Evolutionary conservation across 2,797 vertebrate genomes (phyloP).

Genomic region (Okamejei kenojei): DNA sequence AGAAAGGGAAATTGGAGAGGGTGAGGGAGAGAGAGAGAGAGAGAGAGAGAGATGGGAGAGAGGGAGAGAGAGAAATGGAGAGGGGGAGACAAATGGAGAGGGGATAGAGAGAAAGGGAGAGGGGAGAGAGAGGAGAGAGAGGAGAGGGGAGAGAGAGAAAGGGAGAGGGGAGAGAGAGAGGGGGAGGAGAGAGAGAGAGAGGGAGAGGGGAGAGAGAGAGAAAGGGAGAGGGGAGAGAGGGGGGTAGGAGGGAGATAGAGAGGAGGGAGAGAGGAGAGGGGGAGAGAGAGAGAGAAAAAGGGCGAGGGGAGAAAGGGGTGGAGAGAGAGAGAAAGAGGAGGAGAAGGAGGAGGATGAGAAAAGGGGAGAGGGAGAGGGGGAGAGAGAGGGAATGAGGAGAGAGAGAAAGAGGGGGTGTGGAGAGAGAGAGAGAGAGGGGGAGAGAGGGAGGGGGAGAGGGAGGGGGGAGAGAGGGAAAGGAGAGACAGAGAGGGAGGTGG

Average conservation of each 20-base stretch:
- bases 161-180: constrained; percentile 2
- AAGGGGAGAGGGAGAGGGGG: constrained; percentile 38
- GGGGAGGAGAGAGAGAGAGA: constrained; percentile 15
- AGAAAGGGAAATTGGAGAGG: too few species aligned
- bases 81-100: too few species aligned
- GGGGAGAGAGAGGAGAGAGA: constrained; percentile 32
- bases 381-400: constrained; percentile 23
- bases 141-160: too few species aligned
- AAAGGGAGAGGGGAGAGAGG: constrained; percentile 12
- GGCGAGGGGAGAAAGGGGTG: constrained; percentile 39
- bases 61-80: constrained; percentile 39
- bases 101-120: constrained; percentile 39
- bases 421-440: background rate
- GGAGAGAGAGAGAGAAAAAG: constrained; percentile 15
- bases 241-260: constrained; percentile 48
- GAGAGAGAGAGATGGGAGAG: constrained; percentile 41
- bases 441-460: constrained; percentile 28
- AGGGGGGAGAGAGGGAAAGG: constrained; percentile 37
- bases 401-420: background rate
- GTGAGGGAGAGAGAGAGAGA: constrained; percentile 1
- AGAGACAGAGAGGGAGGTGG: constrained; percentile 35
- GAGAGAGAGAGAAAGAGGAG: constrained; percentile 25
- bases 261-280: constrained; percentile 47
- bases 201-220: constrained; percentile 41
- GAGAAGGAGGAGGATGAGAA: background rate